phyloP scores from a whole-genome alignment of 64 coral and sea anemone genomes.

The Platygyra sinensis region DNA sequence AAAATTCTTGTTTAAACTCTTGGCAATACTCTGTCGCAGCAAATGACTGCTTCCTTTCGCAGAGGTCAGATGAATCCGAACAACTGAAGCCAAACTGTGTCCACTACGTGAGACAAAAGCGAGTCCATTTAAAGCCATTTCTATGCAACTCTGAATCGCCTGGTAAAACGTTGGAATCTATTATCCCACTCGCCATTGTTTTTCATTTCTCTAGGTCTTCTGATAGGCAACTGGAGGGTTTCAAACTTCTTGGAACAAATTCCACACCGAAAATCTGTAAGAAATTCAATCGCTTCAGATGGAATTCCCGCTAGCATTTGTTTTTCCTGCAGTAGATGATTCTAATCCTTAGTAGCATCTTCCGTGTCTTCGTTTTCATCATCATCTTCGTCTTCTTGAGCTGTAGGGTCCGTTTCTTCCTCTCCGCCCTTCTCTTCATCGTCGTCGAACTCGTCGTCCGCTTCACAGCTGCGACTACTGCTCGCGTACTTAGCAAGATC shows the following conservation, averaged over 20 bases:
- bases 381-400: background rate
- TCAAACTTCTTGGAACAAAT: background rate
- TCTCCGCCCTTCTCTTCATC: constrained; percentile 19
- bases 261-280: background rate
- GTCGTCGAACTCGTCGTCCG: constrained; percentile 86
- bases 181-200: too few species aligned
- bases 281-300: background rate
- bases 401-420: background rate
- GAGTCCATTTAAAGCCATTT: background rate
- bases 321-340: background rate
- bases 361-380: background rate
- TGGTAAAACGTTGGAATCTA: background rate
- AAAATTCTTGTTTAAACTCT: background rate
- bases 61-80: background rate
- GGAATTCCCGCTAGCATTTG: background rate
- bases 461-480: constrained; percentile 90
- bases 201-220: background rate
- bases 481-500: constrained; percentile 76
- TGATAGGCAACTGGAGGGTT: background rate
- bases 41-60: background rate
- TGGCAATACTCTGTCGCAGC: too few species aligned
- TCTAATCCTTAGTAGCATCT: background rate
- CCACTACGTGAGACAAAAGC: background rate
- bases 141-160: background rate
- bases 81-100: background rate